Percentiles rank a stretch among this genome's conserved stretches.
phyloP scores from a whole-genome alignment of 2,113 vertebrate genomes.

The Mixornis gularis region DNA sequence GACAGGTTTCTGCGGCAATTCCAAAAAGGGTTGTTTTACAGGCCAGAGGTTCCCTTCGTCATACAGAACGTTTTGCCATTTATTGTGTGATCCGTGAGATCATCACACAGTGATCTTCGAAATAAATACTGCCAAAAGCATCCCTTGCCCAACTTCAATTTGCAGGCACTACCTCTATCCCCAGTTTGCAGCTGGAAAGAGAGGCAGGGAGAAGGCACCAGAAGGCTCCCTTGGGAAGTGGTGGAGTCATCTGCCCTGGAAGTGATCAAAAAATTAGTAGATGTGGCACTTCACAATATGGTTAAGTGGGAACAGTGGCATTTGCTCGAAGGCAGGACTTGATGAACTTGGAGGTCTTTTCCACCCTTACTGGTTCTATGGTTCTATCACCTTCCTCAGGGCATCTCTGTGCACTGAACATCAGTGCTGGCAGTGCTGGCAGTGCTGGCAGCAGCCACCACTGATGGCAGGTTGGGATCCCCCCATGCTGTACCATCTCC shows the following conservation, averaged over 20 bases:
- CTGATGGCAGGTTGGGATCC: not conserved
- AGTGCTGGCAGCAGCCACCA: rapidly evolving
- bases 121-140: not conserved
- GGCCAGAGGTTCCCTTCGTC: not conserved
- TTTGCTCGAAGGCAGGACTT: not conserved
- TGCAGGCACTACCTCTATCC: not conserved
- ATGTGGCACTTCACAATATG: not conserved
- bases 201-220: not conserved
- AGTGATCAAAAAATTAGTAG: not conserved
- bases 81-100: not conserved
- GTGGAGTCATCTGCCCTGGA: not conserved
- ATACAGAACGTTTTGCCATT: not conserved
- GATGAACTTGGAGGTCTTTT: not conserved
- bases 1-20: not conserved
- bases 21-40: not conserved
- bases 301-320: not conserved
- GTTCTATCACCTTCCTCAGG: not conserved
- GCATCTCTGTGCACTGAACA: too few species aligned
- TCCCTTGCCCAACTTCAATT: not conserved
- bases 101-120: not conserved
- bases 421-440: too few species aligned
- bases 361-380: not conserved
- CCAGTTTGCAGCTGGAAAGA: not conserved
- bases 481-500: not conserved
- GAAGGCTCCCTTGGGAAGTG: not conserved